Evolutionary conservation across 2,888 invertebrate species (phyloP), one percentile per base, ranked within the genome.

Genomic region (Diarsia rubi): DNA sequence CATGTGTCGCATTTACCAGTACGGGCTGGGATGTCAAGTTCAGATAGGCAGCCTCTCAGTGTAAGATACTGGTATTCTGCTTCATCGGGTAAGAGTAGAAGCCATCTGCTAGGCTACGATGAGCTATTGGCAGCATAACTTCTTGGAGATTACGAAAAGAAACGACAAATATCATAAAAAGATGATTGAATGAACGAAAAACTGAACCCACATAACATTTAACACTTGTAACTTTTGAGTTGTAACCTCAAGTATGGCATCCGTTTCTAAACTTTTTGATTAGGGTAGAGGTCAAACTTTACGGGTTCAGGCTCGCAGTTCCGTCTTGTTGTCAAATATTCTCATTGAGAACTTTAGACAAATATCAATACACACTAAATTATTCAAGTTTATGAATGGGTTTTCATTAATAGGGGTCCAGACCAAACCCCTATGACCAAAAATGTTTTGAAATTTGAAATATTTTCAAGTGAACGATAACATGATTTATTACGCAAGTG

Each of bases 231-330:
- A 44, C 24, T 37, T 52, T 54, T 74, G 6, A 75, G 24, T 14
- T 42, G 27, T 11, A 42, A 31, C 45, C 54, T 42, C 11, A n/a
- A 19, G 5, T 16, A 16, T 37, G 24, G 14, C 24, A 64, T 49
- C 31, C 24, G 54, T 76, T 37, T 14, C 37, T 14, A 57, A 76
- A 76, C 47, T 68, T 63, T 69, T 74, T 81, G 75, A 59, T 75
- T 27, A 75, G 63, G 75, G 63, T 68, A n/a, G 37, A 31, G 47
- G 2, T 47, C 14, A 24, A 81, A 81, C 59, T 81, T 80, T 37
- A 68, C 6, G 5, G 68, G 47, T 65, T 47, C 12, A 8, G 19
- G 27, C 27, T 6, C 37, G 27, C 37, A 67, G 27, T 64, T 64
- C 49, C 54, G 27, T 3, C 19, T 67, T 31, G 49, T 65, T 54